Percentiles rank a stretch among this genome's conserved stretches.
Conservation (phyloP, 2,797 vertebrate species). For the Cyprinella venusta region DNA sequence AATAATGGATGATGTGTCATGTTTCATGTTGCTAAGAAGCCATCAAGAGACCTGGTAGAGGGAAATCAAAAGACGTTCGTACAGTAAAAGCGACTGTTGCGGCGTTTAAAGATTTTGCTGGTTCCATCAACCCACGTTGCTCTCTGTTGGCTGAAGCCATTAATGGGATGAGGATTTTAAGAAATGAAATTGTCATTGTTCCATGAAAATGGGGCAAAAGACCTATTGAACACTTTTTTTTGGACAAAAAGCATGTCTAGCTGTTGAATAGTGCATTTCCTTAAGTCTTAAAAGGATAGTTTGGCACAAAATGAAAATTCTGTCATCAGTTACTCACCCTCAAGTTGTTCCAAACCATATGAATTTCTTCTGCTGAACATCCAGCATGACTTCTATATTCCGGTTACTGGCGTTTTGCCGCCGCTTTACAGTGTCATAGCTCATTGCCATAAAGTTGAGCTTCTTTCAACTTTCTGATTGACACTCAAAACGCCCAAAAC, state of each 20-base stretch:
- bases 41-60: constrained; percentile 82
- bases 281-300: neutral
- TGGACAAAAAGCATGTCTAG: neutral
- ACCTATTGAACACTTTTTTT: constrained; percentile 3
- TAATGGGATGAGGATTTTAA: constrained; percentile 53
- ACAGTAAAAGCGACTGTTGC: constrained; percentile 77
- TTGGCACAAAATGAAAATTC: neutral
- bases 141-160: constrained; percentile 55
- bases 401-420: no score
- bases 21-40: constrained; percentile 83
- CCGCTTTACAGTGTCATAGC: no score
- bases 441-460: no score
- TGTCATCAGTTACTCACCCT: neutral
- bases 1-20: constrained; percentile 88
- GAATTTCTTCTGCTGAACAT: neutral
- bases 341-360: neutral
- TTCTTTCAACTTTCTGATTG: no score
- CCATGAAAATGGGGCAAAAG: constrained; percentile 23
- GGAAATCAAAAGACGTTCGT: constrained; percentile 81
- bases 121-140: constrained; percentile 62
- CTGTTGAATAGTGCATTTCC: neutral
- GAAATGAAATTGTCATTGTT: constrained; percentile 40
- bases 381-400: no score
- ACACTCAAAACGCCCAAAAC: no score
- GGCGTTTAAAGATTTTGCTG: constrained; percentile 71